Evolutionary conservation across 2,888 invertebrate genomes (phyloP), one percentile per base, ranked within the genome.

Genomic region (Eupelmus urozonus): DNA sequence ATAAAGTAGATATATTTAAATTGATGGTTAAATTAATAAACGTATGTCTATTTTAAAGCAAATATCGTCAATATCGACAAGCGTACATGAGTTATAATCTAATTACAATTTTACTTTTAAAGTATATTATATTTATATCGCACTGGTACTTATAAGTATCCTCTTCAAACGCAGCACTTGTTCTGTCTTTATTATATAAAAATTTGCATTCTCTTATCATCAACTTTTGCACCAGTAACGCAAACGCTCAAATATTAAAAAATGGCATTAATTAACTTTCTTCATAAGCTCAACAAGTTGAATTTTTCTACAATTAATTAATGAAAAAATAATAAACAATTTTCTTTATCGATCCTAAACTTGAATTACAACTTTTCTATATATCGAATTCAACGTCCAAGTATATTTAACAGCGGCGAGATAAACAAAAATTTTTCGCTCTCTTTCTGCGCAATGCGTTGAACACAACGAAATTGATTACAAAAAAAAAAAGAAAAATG

Each of bases 181-280:
- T 27, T 66, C 45, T 7, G 55, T 59, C n/a, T n/a, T n/a, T n/a
- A 45, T 51, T 34, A 45, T 69, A 79, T 73, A 79, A 76, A 79
- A 76, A 75, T 59, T 66, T 34, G 34, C 4, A n/a, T 60, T 57
- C 67, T 51, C 23, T n/a, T n/a, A 45, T 57, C 66, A 45, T 65
- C n/a, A 69, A 78, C 34, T 29, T 53, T 70, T 20, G 40, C 40
- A 42, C 29, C 27, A 55, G 23, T 63, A 62, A 62, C 27, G 18
- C 34, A 70, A 71, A 20, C n/a, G 55, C 13, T 18, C n/a, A 16
- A 27, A 2, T 51, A 72, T 65, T 53, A 49, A 69, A 34, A 45
- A n/a, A 59, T 51, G 13, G 16, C 4, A 45, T 45, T 55, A 25
- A 70, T 34, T 55, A 60, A 74, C 23, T 71, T 20, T 60, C 1